Evolutionary conservation across 2,797 vertebrate species (phyloP).

Genomic region (Lophius americanus): DNA sequence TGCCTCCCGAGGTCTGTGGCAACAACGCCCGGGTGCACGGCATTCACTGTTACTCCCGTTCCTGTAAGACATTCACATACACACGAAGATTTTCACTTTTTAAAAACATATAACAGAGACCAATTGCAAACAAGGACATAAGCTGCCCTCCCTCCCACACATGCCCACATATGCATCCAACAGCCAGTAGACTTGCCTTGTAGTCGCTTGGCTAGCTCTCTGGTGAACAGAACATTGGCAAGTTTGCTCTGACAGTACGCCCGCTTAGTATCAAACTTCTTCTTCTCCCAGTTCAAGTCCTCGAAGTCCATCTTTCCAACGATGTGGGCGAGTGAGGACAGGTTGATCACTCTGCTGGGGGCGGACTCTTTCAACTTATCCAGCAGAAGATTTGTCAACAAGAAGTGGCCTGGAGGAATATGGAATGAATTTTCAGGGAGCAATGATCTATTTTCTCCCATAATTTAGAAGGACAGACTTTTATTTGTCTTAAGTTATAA

Average conservation of each 20-base stretch:
- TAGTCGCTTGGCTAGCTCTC: slow-evolving; percentile 85
- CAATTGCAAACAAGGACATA: slow-evolving; percentile 56
- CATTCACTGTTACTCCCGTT: slow-evolving; percentile 84
- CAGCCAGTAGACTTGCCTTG: slow-evolving; percentile 76
- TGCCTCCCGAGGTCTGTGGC: slow-evolving; percentile 87
- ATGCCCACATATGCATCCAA: slow-evolving; percentile 61
- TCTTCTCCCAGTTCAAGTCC: slow-evolving; percentile 89
- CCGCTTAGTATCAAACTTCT: slow-evolving; percentile 86
- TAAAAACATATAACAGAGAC: slow-evolving; percentile 51
- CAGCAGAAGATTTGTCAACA: slow-evolving; percentile 88
- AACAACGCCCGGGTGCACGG: slow-evolving; percentile 87
- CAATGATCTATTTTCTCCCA: background rate
- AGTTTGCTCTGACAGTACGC: slow-evolving; percentile 94
- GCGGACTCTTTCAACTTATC: slow-evolving; percentile 86
- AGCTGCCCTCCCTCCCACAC: slow-evolving; percentile 63
- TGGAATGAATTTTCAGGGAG: slow-evolving; percentile 19
- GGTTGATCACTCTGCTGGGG: slow-evolving; percentile 87
- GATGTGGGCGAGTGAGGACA: slow-evolving; percentile 87
- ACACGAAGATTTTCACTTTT: slow-evolving; percentile 25
- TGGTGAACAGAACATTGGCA: slow-evolving; percentile 87
- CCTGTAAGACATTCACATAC: slow-evolving; percentile 68
- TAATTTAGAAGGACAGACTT: background rate
- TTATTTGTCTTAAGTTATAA: background rate
- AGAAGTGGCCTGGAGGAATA: slow-evolving; percentile 84
- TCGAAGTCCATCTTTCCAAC: slow-evolving; percentile 87